A percentile compares a stretch with the other conserved stretches of the same genome.
phyloP scores from a whole-genome alignment of 2,797 vertebrate species.

The Salarias fasciatus region DNA sequence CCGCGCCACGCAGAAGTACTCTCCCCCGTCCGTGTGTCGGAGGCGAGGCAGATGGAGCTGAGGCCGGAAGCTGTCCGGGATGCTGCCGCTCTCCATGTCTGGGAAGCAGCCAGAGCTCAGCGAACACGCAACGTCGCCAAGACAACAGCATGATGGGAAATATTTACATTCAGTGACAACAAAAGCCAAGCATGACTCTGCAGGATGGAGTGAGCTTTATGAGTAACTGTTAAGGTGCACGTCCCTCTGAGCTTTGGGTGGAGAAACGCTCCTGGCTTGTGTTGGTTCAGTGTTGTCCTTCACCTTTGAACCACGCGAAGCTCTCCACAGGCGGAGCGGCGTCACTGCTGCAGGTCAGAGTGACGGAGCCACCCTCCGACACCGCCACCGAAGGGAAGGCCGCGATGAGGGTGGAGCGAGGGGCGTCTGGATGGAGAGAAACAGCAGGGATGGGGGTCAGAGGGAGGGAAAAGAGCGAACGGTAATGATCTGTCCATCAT shows the following conservation, averaged over 20 bases:
- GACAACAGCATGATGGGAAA: too few species aligned
- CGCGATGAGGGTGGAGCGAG: constrained; percentile 73
- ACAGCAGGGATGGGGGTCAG: too few species aligned
- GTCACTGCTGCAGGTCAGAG: constrained; percentile 80
- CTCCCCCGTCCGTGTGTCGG: constrained; percentile 77
- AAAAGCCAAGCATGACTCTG: too few species aligned
- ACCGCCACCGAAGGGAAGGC: constrained; percentile 64
- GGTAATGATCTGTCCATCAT: too few species aligned
- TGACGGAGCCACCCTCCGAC: constrained; percentile 73
- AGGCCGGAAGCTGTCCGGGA: constrained; percentile 82
- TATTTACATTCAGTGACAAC: too few species aligned
- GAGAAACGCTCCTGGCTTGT: too few species aligned
- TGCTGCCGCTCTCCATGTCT: constrained; percentile 81
- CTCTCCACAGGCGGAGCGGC: constrained; percentile 83
- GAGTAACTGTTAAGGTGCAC: too few species aligned
- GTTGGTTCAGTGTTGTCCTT: background rate
- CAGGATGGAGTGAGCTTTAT: too few species aligned
- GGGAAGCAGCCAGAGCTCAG: background rate
- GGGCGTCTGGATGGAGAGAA: constrained; percentile 63
- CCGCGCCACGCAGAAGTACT: constrained; percentile 82
- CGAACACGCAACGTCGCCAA: too few species aligned
- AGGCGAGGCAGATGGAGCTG: constrained; percentile 76
- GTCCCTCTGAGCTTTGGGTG: background rate
- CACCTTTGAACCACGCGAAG: constrained; percentile 84
- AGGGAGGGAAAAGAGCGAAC: too few species aligned